Evolutionary conservation across 2,888 invertebrate genomes (phyloP).

Genomic region (Caenorhabditis auriculariae): DNA sequence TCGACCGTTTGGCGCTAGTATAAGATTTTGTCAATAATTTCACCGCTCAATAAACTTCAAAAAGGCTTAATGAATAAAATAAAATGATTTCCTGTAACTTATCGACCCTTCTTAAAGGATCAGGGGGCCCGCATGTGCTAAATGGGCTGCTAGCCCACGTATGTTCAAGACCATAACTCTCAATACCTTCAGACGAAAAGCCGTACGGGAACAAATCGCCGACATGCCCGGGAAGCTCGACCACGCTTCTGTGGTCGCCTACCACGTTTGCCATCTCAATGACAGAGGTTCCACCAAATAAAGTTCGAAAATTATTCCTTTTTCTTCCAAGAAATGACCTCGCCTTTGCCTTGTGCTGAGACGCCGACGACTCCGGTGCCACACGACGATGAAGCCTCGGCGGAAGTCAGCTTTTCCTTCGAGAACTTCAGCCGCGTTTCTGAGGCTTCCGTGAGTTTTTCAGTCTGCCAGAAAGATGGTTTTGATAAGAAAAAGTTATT

Average conservation of each 20-base stretch:
- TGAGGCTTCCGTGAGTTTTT: constrained; percentile 4
- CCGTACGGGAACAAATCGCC: constrained; percentile 76
- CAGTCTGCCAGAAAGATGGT: no score
- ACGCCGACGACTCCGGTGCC: no score
- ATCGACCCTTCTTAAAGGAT: no score
- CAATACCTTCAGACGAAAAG: constrained; percentile 70
- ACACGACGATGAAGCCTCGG: neutral
- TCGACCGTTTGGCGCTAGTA: no score
- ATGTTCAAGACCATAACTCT: neutral
- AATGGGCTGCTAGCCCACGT: neutral
- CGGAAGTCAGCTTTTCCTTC: neutral
- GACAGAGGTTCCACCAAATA: neutral
- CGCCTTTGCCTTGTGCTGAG: neutral
- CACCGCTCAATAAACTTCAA: no score
- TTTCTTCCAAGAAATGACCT: neutral
- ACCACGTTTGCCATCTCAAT: constrained; percentile 77
- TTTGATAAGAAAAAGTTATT: no score
- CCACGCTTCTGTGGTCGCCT: constrained; percentile 78
- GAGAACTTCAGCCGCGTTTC: constrained; percentile 10
- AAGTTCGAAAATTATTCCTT: neutral
- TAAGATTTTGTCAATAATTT: no score
- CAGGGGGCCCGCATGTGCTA: no score
- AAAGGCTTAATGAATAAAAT: no score
- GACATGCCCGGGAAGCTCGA: constrained; percentile 84
- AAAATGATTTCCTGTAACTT: neutral